Percentiles rank a stretch among this genome's conserved stretches.
Conservation (phyloP, 2,888 invertebrate genomes). For the Cloeon dipterum region DNA sequence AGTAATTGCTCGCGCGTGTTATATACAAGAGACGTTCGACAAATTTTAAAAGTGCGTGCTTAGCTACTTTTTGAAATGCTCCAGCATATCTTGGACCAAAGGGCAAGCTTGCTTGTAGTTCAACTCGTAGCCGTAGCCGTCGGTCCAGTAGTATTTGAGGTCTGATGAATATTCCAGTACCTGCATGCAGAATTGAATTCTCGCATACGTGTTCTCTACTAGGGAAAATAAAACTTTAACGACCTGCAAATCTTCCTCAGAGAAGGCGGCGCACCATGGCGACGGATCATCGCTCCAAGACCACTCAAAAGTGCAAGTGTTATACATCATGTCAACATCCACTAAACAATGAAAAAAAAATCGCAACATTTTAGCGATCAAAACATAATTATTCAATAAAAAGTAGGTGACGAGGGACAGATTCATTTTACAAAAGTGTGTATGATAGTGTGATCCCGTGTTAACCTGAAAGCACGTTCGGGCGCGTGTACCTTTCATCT, state of each 20-base stretch:
- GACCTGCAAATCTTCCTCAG: constrained; percentile 30
- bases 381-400: too few species aligned
- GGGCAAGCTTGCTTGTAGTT: constrained; percentile 55
- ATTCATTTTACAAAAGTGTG: too few species aligned
- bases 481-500: too few species aligned
- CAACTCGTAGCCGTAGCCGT: constrained; percentile 54
- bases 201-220: neutral
- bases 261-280: constrained; percentile 60
- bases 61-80: constrained; percentile 33
- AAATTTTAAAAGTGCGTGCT: neutral
- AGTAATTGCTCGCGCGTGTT: too few species aligned
- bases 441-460: too few species aligned
- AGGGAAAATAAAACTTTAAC: neutral
- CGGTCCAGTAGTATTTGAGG: constrained; percentile 56
- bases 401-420: too few species aligned
- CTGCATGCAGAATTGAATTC: constrained; percentile 19
- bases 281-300: constrained; percentile 46
- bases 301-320: constrained; percentile 57
- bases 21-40: constrained; percentile 8
- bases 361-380: neutral
- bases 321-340: constrained; percentile 38
- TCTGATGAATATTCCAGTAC: constrained; percentile 52
- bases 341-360: constrained; percentile 19
- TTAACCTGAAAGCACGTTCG: too few species aligned
- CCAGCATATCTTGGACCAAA: constrained; percentile 42